These are phyloP conservation scores for Pogonus chalceus DNA, from an alignment of 1,140 invertebrate species.

Conservation along the genomic window DNA sequence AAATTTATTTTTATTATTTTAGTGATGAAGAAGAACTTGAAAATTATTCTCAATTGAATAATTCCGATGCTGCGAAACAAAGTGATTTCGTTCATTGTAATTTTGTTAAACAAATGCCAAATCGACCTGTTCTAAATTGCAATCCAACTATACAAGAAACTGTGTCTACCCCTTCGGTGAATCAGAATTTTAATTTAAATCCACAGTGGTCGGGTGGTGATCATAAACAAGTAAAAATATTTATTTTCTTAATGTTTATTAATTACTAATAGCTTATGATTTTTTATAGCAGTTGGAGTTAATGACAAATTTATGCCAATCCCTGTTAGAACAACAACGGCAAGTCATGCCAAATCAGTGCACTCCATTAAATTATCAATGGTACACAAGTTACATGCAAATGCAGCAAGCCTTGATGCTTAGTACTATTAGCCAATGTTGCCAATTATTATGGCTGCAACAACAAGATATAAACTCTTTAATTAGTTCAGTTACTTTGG, in stretches of 20 bases:
- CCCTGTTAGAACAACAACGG: constrained; percentile 26
- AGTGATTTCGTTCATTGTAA: neutral
- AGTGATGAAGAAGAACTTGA: constrained; percentile 24
- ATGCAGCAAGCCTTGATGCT: constrained; percentile 36
- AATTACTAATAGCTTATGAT: neutral
- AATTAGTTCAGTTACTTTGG: constrained; percentile 27
- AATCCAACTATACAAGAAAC: neutral
- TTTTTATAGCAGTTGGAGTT: constrained; percentile 29
- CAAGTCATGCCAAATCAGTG: neutral
- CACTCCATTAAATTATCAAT: constrained; percentile 16
- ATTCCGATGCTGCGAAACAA: neutral
- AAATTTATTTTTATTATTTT: constrained; percentile 12
- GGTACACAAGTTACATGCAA: constrained; percentile 30
- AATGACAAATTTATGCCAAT: constrained; percentile 31
- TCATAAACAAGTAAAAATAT: neutral
- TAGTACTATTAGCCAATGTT: constrained; percentile 39
- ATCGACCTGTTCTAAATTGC: neutral
- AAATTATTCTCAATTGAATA: constrained; percentile 3
- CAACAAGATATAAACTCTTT: constrained; percentile 36
- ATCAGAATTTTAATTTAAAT: neutral
- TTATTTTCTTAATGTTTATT: neutral
- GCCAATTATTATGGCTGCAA: constrained; percentile 39
- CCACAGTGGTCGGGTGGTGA: neutral
- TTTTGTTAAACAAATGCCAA: neutral
- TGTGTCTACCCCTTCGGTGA: neutral